Base-by-base conservation (phyloP, 2,888 invertebrate species). In the Dioctria rufipes region DNA sequence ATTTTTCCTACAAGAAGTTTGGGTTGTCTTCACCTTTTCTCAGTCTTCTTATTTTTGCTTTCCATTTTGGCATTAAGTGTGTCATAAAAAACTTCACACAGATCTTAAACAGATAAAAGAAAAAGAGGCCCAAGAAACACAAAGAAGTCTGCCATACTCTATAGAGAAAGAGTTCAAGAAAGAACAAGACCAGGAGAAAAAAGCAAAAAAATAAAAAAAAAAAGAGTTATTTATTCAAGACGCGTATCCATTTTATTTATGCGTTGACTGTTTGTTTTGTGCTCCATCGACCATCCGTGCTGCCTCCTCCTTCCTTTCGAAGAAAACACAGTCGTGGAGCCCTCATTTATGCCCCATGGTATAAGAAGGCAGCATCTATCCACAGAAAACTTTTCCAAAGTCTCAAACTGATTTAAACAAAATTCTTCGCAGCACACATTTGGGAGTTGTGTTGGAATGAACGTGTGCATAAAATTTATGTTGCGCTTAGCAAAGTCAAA, bases 211-310 rank as follows among this genome's bases (percentile, higher is more conserved):
- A 8, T 5, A 49, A 11, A 49, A 40, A 71, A 71, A 43, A 49
- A 71, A 71, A 71, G 71, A 71, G 71, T 71, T 71, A 71, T 71
- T 71, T 71, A 71, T 71, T 71, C 71, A 71, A 71, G 71, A 71
- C 71, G 71, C 71, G 71, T 71, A 71, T 49, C 54, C 71, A 54
- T 11, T 71, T 71, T 71, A 71, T 71, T 71, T 71, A 71, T 71
- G 71, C 71, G 71, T 71, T 54, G 71, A 71, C 71, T 71, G 49
- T 71, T 51, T 71, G 71, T 54, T 54, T 71, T 71, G 71, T 71
- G 71, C 71, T 71, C 71, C 71, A 71, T 71, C 71, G 51, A 37
- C 71, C 71, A 71, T 71, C 71, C 71, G 71, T 71, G 71, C 71
- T 25, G 25, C 25, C 25, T 25, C 25, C 25, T 25, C 25, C 25